These are phyloP conservation scores for Chymomyza procnemis DNA, from an alignment of 2,888 invertebrate species.

Conservation along the genomic window DNA sequence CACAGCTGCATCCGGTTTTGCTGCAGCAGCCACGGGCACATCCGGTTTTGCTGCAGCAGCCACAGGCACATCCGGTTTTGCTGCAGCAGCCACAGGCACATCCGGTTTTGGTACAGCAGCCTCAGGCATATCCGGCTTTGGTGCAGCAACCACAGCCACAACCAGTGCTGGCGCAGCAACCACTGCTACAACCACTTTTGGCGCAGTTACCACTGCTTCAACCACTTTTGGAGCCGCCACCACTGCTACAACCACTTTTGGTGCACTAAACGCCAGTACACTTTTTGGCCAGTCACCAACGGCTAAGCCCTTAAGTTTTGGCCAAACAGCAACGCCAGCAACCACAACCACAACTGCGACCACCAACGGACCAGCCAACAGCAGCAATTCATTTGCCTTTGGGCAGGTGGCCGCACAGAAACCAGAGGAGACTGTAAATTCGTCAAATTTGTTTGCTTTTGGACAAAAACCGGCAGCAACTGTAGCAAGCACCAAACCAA, in stretches of 20 bases:
- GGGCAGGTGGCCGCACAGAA: neutral
- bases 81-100: too few species aligned
- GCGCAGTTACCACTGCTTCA: too few species aligned
- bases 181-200: too few species aligned
- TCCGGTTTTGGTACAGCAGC: too few species aligned
- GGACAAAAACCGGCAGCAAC: neutral
- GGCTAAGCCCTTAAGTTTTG: conserved; percentile 19
- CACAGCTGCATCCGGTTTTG: conserved; percentile 18
- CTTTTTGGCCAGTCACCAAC: neutral
- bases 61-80: too few species aligned
- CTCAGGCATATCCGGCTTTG: too few species aligned
- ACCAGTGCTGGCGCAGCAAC: too few species aligned
- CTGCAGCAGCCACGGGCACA: conserved; percentile 8
- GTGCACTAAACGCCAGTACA: neutral
- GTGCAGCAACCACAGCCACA: conserved; percentile 10
- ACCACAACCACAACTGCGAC: conserved; percentile 6
- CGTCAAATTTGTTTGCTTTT: neutral
- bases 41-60: too few species aligned
- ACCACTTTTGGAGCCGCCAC: conserved; percentile 10
- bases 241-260: conserved; percentile 8
- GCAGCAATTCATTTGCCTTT: neutral
- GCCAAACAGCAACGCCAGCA: conserved; percentile 11
- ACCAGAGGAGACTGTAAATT: neutral
- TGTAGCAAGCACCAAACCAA: neutral
- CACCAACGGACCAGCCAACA: conserved; percentile 7